Evolutionary conservation across 2,888 invertebrate genomes (phyloP), one percentile per base, ranked within the genome.

Genomic region (Galerucella pusilla): DNA sequence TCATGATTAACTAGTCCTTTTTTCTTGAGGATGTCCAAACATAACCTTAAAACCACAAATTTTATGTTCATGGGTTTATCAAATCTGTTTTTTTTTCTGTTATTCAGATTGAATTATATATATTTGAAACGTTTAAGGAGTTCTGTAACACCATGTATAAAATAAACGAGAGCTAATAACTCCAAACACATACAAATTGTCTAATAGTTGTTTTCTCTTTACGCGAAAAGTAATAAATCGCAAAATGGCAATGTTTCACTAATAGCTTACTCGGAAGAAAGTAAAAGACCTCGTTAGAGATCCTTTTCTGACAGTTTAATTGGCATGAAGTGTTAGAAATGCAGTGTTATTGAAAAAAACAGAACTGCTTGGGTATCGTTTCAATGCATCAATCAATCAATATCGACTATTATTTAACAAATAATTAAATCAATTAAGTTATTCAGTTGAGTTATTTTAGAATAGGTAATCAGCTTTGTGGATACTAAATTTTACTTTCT

Each of bases 381-480:
- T 59, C 60, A 61, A 72, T 72, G 67, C 72, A 72, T 59, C 72
- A 66, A 72, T 72, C 72, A 72, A 72, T 72, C 71, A 71, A 66
- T 66, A 66, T 72, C 66, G 49, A 67, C 60, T 72, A 66, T 72
- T 72, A 72, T 72, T 72, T 67, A 72, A 72, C 72, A 67, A 57
- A 67, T 72, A 72, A 72, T 72, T 72, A 72, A 72, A 60, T 72
- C 72, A 72, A 72, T 72, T 66, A 72, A 72, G 66, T 72, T 72
- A 72, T 72, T 72, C 72, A 66, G 72, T 59, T 35, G 60, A 72
- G 67, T 72, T 66, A 72, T 72, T 72, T 66, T 45, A 52, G 72
- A 72, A 72, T 66, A 20, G 16, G 46, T 67, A 72, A 72, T 49
- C 60, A 42, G 60, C 59, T 60, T 46, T 9, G 45, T 46, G 35